Percentiles rank a stretch among this genome's conserved stretches.
Evolutionary conservation across 1,140 invertebrate genomes (phyloP).

Genomic region (Brachionus calyciflorus): DNA sequence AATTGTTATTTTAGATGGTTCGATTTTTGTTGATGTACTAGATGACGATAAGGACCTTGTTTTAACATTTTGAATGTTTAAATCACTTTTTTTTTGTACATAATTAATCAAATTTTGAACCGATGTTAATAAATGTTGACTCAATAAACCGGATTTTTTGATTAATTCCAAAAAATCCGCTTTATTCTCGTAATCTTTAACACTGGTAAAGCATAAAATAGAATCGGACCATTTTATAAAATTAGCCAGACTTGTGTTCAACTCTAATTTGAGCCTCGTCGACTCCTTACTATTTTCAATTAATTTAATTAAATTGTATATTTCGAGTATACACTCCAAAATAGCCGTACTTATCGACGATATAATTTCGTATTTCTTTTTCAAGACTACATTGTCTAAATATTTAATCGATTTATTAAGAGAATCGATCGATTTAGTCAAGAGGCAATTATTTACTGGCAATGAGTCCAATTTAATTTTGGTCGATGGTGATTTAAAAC

Average conservation of each 20-base stretch:
- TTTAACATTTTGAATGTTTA: background rate
- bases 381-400: background rate
- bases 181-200: background rate
- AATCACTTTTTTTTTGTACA: background rate
- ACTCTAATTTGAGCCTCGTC: background rate
- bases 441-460: background rate
- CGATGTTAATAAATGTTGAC: background rate
- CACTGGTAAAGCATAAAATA: background rate
- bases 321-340: conserved; percentile 6
- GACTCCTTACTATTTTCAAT: background rate
- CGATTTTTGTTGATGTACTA: conserved; percentile 14
- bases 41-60: conserved; percentile 7
- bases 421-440: conserved; percentile 3
- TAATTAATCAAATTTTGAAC: conserved; percentile 4
- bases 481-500: background rate
- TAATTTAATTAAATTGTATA: conserved; percentile 22
- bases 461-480: background rate
- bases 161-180: background rate
- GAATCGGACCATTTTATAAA: conserved; percentile 44
- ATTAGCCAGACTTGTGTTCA: conserved; percentile 33
- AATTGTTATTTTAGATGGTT: background rate
- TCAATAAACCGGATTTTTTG: background rate
- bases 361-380: conserved; percentile 32
- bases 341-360: conserved; percentile 31
- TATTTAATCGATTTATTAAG: conserved; percentile 4